Evolutionary conservation across 2,113 vertebrate species (phyloP).

Genomic region (Delphinus delphis): DNA sequence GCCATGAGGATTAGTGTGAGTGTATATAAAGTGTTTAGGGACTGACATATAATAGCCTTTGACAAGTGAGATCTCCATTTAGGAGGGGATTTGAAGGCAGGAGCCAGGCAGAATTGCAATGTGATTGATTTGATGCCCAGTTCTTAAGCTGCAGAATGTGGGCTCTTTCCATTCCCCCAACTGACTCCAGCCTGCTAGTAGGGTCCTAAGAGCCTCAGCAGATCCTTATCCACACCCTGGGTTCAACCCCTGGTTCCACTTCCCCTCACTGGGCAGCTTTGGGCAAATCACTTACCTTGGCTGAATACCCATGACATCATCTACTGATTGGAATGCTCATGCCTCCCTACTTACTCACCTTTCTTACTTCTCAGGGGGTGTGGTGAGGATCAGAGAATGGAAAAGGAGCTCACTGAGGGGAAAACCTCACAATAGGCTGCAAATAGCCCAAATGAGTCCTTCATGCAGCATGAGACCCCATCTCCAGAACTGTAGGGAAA

Average conservation of each 20-base stretch:
- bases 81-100: background rate
- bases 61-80: background rate
- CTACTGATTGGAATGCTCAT: background rate
- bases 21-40: background rate
- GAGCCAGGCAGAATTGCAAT: background rate
- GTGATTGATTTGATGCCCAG: background rate
- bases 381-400: background rate
- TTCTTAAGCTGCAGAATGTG: background rate
- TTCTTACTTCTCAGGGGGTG: background rate
- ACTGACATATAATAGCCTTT: background rate
- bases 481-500: background rate
- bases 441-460: background rate
- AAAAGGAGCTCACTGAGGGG: background rate
- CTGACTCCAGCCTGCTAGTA: background rate
- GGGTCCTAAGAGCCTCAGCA: background rate
- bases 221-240: background rate
- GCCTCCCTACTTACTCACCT: background rate
- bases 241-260: background rate
- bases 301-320: background rate
- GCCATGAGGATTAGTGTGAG: background rate
- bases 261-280: background rate
- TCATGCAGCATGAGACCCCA: background rate
- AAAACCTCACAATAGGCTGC: background rate
- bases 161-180: background rate
- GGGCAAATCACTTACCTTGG: background rate